Evolutionary conservation across 2,113 vertebrate genomes (phyloP).

Genomic region (Tricholaema leucomelas): DNA sequence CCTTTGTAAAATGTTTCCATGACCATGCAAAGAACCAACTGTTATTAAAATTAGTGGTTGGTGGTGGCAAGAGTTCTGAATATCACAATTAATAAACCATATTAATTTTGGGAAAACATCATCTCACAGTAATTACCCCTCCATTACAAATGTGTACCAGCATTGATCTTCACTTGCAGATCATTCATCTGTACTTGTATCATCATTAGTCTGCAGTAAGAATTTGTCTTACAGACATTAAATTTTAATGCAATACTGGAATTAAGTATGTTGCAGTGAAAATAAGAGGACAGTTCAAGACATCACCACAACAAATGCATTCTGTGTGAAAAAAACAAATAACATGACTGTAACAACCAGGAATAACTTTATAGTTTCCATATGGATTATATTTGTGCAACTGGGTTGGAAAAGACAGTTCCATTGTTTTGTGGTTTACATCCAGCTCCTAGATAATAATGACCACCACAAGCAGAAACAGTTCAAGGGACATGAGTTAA

Average conservation of each 20-base stretch:
- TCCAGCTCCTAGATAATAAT: neutral
- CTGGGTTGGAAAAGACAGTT: neutral
- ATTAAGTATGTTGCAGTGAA: neutral
- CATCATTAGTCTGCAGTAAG: neutral
- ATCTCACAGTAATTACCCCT: too few species aligned
- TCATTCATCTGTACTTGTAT: neutral
- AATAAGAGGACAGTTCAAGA: neutral
- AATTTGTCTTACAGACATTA: neutral
- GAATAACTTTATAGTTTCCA: neutral
- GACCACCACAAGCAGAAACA: neutral
- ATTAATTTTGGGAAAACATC: too few species aligned
- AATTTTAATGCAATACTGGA: conserved; percentile 3
- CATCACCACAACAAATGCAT: neutral
- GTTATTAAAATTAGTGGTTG: too few species aligned
- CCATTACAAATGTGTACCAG: too few species aligned
- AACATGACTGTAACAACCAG: neutral
- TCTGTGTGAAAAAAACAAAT: neutral
- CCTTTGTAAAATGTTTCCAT: too few species aligned
- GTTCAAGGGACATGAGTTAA: neutral
- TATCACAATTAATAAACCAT: too few species aligned
- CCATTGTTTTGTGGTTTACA: neutral
- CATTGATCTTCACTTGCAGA: neutral
- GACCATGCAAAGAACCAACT: too few species aligned
- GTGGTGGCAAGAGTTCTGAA: too few species aligned
- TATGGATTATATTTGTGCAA: neutral